These are phyloP conservation scores for Acanthoscelides obtectus DNA, from an alignment of 2,888 invertebrate genomes.

Conservation along the genomic window DNA sequence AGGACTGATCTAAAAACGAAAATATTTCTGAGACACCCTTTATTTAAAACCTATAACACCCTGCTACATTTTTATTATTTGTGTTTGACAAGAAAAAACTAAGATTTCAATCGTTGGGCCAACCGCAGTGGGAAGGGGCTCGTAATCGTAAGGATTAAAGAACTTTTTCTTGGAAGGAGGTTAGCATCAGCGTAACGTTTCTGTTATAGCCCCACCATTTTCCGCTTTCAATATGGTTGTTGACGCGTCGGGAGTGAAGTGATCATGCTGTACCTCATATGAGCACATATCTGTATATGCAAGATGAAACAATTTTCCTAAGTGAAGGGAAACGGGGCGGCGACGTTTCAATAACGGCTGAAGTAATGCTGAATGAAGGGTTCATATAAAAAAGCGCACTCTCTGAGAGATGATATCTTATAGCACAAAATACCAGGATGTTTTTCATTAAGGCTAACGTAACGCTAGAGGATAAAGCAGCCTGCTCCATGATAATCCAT, in stretches of 20 bases:
- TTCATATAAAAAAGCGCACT: neutral
- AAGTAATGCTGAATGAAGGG: neutral
- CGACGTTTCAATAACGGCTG: neutral
- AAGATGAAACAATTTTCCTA: neutral
- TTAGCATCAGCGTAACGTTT: too few species aligned
- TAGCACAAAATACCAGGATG: neutral
- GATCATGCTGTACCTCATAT: neutral
- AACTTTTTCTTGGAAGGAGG: too few species aligned
- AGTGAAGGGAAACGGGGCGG: neutral
- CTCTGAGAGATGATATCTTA: neutral
- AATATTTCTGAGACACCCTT: too few species aligned
- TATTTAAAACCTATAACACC: too few species aligned
- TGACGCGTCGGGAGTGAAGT: neutral
- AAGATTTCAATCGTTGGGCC: too few species aligned
- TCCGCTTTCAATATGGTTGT: neutral
- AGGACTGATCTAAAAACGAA: too few species aligned
- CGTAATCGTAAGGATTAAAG: too few species aligned
- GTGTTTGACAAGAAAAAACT: too few species aligned
- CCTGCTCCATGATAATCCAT: neutral
- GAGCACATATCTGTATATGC: neutral
- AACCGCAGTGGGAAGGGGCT: too few species aligned
- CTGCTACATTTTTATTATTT: too few species aligned
- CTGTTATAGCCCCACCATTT: neutral
- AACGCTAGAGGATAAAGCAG: neutral
- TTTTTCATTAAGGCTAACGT: neutral